A percentile compares a stretch with the other conserved stretches of the same genome.
phyloP scores from a whole-genome alignment of 1,140 invertebrate species.

The Bilobella aurantiaca region DNA sequence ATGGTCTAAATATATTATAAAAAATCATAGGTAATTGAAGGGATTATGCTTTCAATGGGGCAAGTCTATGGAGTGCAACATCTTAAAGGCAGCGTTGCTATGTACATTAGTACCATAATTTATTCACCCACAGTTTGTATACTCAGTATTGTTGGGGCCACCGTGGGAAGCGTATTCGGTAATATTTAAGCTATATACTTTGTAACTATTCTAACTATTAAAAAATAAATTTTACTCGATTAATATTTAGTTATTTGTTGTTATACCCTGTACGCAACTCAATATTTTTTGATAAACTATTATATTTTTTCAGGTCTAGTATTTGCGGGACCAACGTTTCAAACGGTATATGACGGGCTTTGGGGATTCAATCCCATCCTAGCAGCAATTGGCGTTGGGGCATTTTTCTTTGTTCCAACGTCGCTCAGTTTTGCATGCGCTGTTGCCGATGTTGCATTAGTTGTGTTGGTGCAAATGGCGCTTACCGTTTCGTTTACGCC shows the following conservation, averaged over 20 bases:
- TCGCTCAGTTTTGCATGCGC: background rate
- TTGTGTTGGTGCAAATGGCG: background rate
- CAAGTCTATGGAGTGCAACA: constrained; percentile 41
- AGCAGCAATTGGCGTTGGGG: background rate
- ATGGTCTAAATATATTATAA: too few species aligned
- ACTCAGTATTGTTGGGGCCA: constrained; percentile 41
- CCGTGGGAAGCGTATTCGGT: constrained; percentile 35
- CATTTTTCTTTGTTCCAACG: background rate
- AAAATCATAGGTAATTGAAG: constrained; percentile 42
- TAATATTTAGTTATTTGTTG: too few species aligned
- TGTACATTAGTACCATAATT: constrained; percentile 41
- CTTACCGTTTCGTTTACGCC: background rate
- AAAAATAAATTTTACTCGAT: too few species aligned
- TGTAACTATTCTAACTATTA: too few species aligned
- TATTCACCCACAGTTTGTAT: constrained; percentile 42
- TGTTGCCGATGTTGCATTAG: background rate
- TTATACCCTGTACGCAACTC: background rate
- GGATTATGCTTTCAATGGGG: constrained; percentile 40
- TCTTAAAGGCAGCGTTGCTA: constrained; percentile 38
- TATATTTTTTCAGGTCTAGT: too few species aligned
- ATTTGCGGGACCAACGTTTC: background rate
- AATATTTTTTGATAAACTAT: background rate
- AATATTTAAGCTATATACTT: too few species aligned
- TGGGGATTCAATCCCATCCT: constrained; percentile 2
- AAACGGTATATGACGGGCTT: background rate